These are phyloP conservation scores for Melopsittacus undulatus DNA, from an alignment of 2,797 vertebrate species.

Conservation along the genomic window DNA sequence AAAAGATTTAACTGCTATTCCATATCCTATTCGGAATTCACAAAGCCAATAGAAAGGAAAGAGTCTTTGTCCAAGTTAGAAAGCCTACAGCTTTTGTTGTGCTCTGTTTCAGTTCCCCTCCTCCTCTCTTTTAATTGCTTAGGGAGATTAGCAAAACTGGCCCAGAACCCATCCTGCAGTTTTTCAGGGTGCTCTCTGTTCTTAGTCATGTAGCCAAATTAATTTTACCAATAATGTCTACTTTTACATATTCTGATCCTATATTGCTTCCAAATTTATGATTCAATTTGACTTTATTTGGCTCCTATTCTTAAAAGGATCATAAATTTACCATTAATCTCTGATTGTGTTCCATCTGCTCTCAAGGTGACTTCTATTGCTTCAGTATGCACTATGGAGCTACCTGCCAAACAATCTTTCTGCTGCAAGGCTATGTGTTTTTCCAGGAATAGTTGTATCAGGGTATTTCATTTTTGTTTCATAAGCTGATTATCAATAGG, in stretches of 20 bases:
- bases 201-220: conserved; percentile 60
- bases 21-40: not conserved
- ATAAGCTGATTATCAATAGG: conserved; percentile 46
- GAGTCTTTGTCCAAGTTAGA: not conserved
- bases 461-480: conserved; percentile 35
- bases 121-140: not conserved
- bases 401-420: conserved; percentile 56
- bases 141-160: not conserved
- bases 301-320: conserved; percentile 66
- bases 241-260: conserved; percentile 60
- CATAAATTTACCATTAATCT: conserved; percentile 77
- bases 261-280: conserved; percentile 68
- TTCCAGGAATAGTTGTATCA: not conserved
- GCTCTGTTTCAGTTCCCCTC: not conserved
- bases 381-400: not conserved
- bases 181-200: not conserved
- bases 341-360: conserved; percentile 73
- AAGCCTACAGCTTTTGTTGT: not conserved
- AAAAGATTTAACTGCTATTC: not conserved
- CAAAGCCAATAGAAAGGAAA: not conserved
- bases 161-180: not conserved
- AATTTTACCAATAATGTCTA: conserved; percentile 69
- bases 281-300: conserved; percentile 72
- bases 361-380: conserved; percentile 75
- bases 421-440: conserved; percentile 35